Percentiles rank a stretch among this genome's conserved stretches.
Evolutionary conservation across 2,797 vertebrate species (phyloP).

Genomic region (Pempheris klunzingeri): DNA sequence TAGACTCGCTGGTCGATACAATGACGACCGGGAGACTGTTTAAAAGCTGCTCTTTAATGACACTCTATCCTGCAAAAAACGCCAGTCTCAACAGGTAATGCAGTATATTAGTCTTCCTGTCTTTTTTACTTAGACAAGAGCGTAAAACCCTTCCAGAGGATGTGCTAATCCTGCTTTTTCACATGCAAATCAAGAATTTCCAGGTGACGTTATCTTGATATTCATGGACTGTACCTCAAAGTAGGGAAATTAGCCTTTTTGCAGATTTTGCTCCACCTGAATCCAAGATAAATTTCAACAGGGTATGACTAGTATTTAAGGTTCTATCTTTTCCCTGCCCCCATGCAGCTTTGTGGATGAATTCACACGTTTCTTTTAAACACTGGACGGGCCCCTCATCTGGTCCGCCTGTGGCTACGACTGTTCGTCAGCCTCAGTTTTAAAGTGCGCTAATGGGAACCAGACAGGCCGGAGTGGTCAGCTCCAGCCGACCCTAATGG

Average conservation of each 20-base stretch:
- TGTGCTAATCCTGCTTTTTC: constrained; percentile 29
- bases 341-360: constrained; percentile 46
- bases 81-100: constrained; percentile 42
- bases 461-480: constrained; percentile 82
- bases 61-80: constrained; percentile 34
- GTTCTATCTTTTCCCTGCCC: neutral
- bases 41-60: constrained; percentile 27
- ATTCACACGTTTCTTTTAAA: constrained; percentile 54
- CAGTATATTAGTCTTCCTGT: neutral
- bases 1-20: constrained; percentile 43
- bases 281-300: constrained; percentile 22
- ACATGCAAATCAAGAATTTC: constrained; percentile 42
- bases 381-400: constrained; percentile 27
- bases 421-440: constrained; percentile 73
- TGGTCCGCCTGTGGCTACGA: constrained; percentile 56
- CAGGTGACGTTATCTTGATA: neutral
- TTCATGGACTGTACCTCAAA: neutral
- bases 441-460: constrained; percentile 84
- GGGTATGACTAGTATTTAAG: constrained; percentile 12
- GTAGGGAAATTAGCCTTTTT: neutral
- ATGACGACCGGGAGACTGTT: constrained; percentile 35
- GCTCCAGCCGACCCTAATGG: constrained; percentile 76
- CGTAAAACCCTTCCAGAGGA: neutral
- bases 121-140: neutral
- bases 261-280: neutral